phyloP scores from a whole-genome alignment of 2,797 vertebrate species.

The Anguilla obscura region DNA sequence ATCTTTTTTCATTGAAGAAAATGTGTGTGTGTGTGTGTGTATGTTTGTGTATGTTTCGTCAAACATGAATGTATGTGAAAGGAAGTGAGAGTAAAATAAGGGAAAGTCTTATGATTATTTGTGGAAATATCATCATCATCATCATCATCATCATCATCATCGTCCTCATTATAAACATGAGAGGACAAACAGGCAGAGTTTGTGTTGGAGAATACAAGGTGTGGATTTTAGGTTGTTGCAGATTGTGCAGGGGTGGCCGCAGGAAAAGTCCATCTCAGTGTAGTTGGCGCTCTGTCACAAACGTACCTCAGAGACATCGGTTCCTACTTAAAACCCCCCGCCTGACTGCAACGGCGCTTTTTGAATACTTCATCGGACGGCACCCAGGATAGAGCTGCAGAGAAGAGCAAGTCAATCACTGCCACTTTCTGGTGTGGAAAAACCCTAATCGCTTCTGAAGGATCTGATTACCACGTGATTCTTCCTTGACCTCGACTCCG shows the following conservation, averaged over 20 bases:
- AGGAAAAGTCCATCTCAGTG: conserved; percentile 26
- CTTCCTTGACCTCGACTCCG: not conserved
- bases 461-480: conserved; percentile 65
- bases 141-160: not conserved
- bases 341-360: conserved; percentile 58
- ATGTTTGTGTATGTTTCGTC: not conserved
- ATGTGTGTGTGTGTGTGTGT: not conserved
- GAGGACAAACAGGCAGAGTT: not conserved
- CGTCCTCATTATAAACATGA: not conserved
- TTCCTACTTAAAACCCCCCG: conserved; percentile 49
- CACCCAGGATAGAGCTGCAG: conserved; percentile 55
- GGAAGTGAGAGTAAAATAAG: not conserved
- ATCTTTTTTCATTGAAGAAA: no score
- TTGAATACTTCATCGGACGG: conserved; percentile 53
- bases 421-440: conserved; percentile 62
- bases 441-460: conserved; percentile 76
- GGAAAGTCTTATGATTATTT: not conserved
- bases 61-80: not conserved
- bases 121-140: not conserved
- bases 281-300: conserved; percentile 37
- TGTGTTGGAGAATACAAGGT: not conserved
- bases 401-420: conserved; percentile 64
- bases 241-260: not conserved
- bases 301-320: conserved; percentile 48
- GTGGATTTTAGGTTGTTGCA: not conserved